phyloP scores from a whole-genome alignment of 2,888 invertebrate species.

The Blomia tropicalis region DNA sequence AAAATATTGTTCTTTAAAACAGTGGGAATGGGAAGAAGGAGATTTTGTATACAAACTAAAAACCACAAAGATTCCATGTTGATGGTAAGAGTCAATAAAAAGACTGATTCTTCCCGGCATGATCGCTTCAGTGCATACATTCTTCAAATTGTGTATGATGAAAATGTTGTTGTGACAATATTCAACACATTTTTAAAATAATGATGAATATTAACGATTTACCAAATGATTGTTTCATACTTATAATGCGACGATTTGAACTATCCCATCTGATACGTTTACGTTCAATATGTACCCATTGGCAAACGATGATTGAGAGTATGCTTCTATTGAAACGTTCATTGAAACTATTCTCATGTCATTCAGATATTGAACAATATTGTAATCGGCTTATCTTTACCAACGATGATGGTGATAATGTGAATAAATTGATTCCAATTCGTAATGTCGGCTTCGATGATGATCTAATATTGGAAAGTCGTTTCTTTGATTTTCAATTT shows the following conservation, averaged over 20 bases:
- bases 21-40: too few relatives aligned
- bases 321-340: not conserved
- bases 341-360: not conserved
- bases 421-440: not conserved
- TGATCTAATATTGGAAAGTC: not conserved
- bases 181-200: too few relatives aligned
- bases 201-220: not conserved
- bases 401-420: not conserved
- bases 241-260: not conserved
- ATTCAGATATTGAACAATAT: not conserved
- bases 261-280: not conserved
- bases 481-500: not conserved
- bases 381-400: not conserved
- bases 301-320: not conserved
- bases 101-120: too few relatives aligned
- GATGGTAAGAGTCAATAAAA: too few relatives aligned
- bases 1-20: too few relatives aligned
- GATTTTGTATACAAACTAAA: too few relatives aligned
- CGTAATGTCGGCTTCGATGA: not conserved
- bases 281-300: not conserved
- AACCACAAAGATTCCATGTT: too few relatives aligned
- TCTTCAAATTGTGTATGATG: too few relatives aligned
- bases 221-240: not conserved
- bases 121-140: too few relatives aligned
- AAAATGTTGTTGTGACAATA: too few relatives aligned